Evolutionary conservation across 2,113 vertebrate species (phyloP).

Genomic region (Hassar affinis): DNA sequence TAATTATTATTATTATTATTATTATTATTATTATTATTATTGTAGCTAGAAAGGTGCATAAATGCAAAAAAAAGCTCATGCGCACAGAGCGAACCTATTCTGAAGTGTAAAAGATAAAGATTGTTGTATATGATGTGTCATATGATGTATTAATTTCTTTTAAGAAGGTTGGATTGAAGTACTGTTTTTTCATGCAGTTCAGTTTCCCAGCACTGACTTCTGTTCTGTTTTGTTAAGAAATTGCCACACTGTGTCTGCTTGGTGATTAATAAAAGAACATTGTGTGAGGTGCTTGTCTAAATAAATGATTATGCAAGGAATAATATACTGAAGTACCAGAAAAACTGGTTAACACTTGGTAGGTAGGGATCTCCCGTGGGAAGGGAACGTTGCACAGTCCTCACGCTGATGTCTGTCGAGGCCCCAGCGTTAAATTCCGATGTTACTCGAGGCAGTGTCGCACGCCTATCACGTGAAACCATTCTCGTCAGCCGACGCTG

Average conservation of each 20-base stretch:
- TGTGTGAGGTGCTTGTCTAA: background rate
- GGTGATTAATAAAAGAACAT: conserved; percentile 6
- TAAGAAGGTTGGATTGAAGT: conserved; percentile 7
- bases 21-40: background rate
- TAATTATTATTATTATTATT: background rate
- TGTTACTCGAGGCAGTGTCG: too few relatives aligned
- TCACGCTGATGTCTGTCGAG: too few relatives aligned
- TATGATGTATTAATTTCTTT: background rate
- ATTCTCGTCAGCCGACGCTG: too few relatives aligned
- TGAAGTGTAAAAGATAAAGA: background rate
- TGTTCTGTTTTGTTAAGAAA: background rate
- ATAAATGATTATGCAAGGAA: background rate
- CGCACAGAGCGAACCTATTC: background rate
- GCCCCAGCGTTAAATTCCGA: too few relatives aligned
- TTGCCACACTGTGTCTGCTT: background rate
- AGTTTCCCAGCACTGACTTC: background rate
- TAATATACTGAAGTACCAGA: background rate
- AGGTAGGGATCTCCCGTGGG: too few relatives aligned
- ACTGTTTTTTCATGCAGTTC: background rate
- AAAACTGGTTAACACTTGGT: too few relatives aligned
- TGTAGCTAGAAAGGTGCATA: background rate
- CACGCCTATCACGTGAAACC: too few relatives aligned
- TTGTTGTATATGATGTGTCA: background rate
- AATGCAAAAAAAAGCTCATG: background rate
- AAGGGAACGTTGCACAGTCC: too few relatives aligned